Conservation (phyloP, 2,113 vertebrate species). For the Colinus virginianus region DNA sequence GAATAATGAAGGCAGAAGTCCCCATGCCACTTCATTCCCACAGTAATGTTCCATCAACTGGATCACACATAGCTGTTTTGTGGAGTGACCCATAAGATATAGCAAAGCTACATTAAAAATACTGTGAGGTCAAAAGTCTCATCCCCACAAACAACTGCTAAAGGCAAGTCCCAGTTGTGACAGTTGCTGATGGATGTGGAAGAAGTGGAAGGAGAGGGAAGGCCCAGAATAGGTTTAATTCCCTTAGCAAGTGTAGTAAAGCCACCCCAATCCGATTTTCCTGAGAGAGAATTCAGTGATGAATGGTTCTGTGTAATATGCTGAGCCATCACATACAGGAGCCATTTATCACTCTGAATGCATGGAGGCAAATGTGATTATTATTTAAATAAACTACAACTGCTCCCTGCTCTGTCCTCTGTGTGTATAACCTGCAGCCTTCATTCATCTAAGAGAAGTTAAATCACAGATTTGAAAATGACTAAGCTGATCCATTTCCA, state of each 20-base stretch:
- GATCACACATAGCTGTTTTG: background rate
- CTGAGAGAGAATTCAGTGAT: constrained; percentile 67
- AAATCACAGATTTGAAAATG: constrained; percentile 28
- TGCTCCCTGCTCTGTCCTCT: constrained; percentile 32
- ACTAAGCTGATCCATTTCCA: constrained; percentile 29
- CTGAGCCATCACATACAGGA: constrained; percentile 68
- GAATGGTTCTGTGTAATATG: constrained; percentile 70
- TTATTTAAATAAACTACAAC: constrained; percentile 73
- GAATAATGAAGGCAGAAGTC: background rate
- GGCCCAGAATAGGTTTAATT: background rate
- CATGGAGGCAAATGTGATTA: constrained; percentile 65
- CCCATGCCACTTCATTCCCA: background rate
- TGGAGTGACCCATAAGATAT: background rate
- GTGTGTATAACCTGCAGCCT: constrained; percentile 10
- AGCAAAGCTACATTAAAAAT: background rate
- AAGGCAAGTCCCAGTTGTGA: background rate
- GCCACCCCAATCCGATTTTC: constrained; percentile 61
- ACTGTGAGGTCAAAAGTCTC: background rate
- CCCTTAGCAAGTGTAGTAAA: constrained; percentile 53
- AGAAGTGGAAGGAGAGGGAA: background rate
- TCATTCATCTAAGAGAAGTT: constrained; percentile 35
- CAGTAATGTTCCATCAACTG: background rate
- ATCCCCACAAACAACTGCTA: background rate
- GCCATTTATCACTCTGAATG: constrained; percentile 75
- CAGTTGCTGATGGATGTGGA: background rate